Conservation (phyloP, 2,113 vertebrate genomes). For the Shinisaurus crocodilurus region DNA sequence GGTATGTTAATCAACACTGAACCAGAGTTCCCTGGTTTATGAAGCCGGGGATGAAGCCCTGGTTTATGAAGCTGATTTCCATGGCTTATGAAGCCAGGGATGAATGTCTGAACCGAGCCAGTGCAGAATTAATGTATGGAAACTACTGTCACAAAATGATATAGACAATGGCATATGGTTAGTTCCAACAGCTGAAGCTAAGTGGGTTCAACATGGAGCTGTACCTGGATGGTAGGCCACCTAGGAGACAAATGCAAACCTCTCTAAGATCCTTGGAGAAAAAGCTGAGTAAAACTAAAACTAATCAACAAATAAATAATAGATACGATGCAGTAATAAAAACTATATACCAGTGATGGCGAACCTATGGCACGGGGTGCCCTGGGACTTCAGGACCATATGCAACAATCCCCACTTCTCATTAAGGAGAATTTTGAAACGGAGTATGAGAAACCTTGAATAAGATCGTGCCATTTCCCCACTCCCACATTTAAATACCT, state of each 20-base stretch:
- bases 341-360: too few species aligned
- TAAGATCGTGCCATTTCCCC: not conserved
- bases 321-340: too few species aligned
- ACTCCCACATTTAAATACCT: not conserved
- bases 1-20: too few species aligned
- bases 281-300: not conserved
- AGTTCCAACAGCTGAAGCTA: not conserved
- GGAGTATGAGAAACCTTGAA: slow-evolving; percentile 21
- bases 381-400: not conserved
- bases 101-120: not conserved
- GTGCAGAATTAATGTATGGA: not conserved
- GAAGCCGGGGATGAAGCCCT: too few species aligned
- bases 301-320: not conserved
- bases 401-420: not conserved
- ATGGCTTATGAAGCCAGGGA: too few species aligned
- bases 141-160: not conserved
- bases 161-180: not conserved
- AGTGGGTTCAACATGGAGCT: not conserved
- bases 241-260: not conserved
- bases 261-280: not conserved
- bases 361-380: too few species aligned
- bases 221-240: not conserved
- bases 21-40: too few species aligned
- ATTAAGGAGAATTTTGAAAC: not conserved
- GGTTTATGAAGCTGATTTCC: too few species aligned